phyloP scores from a whole-genome alignment of 2,113 vertebrate species.

The Alligator mississippiensis region DNA sequence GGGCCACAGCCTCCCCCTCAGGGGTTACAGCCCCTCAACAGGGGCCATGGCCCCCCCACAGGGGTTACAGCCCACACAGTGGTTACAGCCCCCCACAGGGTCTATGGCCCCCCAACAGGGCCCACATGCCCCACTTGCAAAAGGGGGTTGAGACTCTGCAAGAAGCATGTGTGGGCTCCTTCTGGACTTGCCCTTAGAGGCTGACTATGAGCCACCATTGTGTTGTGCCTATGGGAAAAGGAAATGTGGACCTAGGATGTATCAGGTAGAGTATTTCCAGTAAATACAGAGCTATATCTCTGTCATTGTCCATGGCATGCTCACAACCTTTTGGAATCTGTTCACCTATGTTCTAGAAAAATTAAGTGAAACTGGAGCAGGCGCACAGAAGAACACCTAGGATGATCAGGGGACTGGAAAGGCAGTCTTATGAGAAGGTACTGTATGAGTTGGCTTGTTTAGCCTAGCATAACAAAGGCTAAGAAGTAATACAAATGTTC shows the following conservation, averaged over 20 bases:
- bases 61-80: too few relatives aligned
- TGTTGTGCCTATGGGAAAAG: background rate
- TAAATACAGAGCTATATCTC: background rate
- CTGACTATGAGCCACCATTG: background rate
- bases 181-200: background rate
- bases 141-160: too few relatives aligned
- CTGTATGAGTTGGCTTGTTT: background rate
- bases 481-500: background rate
- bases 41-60: too few relatives aligned
- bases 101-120: too few relatives aligned
- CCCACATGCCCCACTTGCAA: too few relatives aligned
- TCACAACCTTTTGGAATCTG: background rate
- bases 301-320: background rate
- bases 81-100: too few relatives aligned
- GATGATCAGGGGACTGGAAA: background rate
- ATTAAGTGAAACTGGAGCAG: background rate
- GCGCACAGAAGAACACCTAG: background rate
- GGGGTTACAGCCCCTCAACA: too few relatives aligned
- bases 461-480: background rate
- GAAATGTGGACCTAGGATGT: background rate
- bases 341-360: background rate
- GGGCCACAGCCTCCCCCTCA: too few relatives aligned
- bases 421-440: background rate
- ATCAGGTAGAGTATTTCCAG: background rate
- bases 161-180: too few relatives aligned